These are phyloP conservation scores for Apocrypta bakeri DNA, from an alignment of 1,140 invertebrate genomes.

Conservation along the genomic window DNA sequence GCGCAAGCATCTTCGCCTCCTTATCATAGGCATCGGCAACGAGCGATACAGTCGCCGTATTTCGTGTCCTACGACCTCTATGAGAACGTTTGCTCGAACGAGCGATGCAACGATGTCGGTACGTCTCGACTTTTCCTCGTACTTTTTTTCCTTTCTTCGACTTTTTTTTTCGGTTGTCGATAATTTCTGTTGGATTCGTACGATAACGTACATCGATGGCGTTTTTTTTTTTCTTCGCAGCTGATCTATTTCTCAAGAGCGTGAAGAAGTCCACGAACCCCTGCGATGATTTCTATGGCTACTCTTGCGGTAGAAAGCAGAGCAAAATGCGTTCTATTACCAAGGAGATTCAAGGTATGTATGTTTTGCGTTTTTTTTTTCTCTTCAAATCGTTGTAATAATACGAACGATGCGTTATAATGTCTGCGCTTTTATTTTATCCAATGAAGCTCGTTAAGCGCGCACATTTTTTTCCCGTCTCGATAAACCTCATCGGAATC, in stretches of 20 bases:
- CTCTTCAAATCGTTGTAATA: too few species aligned
- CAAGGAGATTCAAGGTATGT: constrained; percentile 38
- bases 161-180: too few species aligned
- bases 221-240: neutral
- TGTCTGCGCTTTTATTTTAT: too few species aligned
- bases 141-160: neutral
- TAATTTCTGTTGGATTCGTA: neutral
- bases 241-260: constrained; percentile 42
- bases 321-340: constrained; percentile 16
- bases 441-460: too few species aligned
- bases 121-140: neutral
- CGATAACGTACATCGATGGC: neutral
- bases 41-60: neutral
- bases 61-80: constrained; percentile 29
- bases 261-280: constrained; percentile 36
- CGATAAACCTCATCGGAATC: too few species aligned
- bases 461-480: too few species aligned
- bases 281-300: constrained; percentile 39
- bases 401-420: too few species aligned
- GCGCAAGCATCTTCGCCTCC: neutral
- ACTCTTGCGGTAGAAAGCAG: constrained; percentile 19
- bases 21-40: neutral
- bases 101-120: constrained; percentile 47
- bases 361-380: neutral
- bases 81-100: constrained; percentile 18